Evolutionary conservation across 2,113 vertebrate genomes (phyloP).

Genomic region (Gopherus evgoodei): DNA sequence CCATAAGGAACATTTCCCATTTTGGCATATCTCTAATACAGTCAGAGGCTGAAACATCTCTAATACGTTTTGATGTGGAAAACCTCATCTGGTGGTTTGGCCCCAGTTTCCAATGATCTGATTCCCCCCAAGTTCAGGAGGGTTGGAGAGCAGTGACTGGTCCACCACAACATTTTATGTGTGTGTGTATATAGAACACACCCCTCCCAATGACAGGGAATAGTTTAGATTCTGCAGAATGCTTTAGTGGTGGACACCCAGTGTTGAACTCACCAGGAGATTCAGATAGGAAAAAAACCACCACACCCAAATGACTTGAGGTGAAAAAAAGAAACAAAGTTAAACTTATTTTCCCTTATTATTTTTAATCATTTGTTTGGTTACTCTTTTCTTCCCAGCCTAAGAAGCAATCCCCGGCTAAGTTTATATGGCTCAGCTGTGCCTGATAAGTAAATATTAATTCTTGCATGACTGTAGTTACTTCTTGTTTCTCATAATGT

Average conservation of each 20-base stretch:
- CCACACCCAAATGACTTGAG: background rate
- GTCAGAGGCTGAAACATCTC: background rate
- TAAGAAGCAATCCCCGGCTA: background rate
- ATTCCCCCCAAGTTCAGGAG: background rate
- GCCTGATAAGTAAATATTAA: background rate
- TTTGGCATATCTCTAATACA: background rate
- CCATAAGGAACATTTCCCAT: constrained; percentile 45
- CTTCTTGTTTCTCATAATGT: constrained; percentile 29
- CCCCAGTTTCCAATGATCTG: background rate
- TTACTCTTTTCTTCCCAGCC: background rate
- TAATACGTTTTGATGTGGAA: constrained; percentile 37
- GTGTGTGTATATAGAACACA: background rate
- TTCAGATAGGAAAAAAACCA: background rate
- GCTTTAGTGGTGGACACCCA: background rate
- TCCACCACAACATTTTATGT: background rate
- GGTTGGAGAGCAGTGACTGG: background rate
- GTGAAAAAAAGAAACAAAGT: background rate
- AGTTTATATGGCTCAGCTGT: background rate
- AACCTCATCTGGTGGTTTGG: constrained; percentile 31
- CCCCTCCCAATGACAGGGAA: background rate
- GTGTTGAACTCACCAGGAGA: background rate
- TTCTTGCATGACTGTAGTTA: constrained; percentile 23
- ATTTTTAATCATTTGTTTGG: background rate
- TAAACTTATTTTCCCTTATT: background rate
- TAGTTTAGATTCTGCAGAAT: background rate